A percentile compares a stretch with the other conserved stretches of the same genome.
Evolutionary conservation across 2,797 vertebrate species (phyloP).

Genomic region (Rhinella marina): DNA sequence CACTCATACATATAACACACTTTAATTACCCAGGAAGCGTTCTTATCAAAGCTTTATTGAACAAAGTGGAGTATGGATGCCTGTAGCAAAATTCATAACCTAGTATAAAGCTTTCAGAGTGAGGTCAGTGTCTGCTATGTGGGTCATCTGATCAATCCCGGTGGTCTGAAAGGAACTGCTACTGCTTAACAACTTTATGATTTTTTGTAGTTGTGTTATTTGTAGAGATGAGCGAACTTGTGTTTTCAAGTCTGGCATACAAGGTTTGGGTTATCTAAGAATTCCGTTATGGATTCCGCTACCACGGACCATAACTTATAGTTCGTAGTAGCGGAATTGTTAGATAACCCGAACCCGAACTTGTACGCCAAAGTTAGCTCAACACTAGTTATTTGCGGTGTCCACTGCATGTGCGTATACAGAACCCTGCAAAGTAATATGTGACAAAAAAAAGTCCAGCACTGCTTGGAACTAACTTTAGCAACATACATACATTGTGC

Average conservation of each 20-base stretch:
- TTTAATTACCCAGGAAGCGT: neutral
- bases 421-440: neutral
- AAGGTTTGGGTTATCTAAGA: too few relatives aligned
- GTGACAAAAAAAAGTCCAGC: too few relatives aligned
- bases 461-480: too few relatives aligned
- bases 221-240: too few relatives aligned
- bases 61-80: neutral
- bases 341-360: too few relatives aligned
- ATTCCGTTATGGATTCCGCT: too few relatives aligned
- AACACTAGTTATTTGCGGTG: neutral
- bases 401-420: neutral
- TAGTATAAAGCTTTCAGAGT: constrained; percentile 23
- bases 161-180: constrained; percentile 8
- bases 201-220: neutral
- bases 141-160: constrained; percentile 38
- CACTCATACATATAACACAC: neutral
- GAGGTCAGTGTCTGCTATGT: constrained; percentile 28
- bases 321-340: too few relatives aligned
- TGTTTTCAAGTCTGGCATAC: too few relatives aligned
- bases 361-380: too few relatives aligned
- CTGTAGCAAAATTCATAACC: neutral
- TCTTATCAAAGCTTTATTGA: constrained; percentile 5
- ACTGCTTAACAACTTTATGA: neutral
- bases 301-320: too few relatives aligned
- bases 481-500: too few relatives aligned